These are phyloP conservation scores for Anguilla rostrata DNA, from an alignment of 2,113 vertebrate species.

Conservation along the genomic window DNA sequence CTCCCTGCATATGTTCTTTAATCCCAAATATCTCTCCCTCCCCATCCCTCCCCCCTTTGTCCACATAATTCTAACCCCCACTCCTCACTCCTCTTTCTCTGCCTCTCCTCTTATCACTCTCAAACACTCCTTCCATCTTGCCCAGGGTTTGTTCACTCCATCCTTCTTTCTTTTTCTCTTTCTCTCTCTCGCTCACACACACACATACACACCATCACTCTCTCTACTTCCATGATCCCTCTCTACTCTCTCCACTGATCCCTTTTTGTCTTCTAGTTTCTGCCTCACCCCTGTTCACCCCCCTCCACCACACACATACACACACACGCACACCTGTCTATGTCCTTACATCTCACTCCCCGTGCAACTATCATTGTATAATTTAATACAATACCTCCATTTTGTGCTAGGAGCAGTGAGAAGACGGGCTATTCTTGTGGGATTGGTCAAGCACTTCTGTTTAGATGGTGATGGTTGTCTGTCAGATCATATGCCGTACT, in stretches of 20 bases:
- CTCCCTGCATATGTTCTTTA: conserved; percentile 44
- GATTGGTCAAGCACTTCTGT: neutral
- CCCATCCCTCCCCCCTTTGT: conserved; percentile 47
- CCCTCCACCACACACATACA: neutral
- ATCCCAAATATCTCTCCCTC: conserved; percentile 68
- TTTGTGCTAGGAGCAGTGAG: neutral
- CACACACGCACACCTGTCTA: neutral
- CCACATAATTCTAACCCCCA: conserved; percentile 22
- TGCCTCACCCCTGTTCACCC: neutral
- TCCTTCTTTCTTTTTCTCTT: neutral
- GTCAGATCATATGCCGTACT: neutral
- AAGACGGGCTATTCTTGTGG: neutral
- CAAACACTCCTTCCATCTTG: conserved; percentile 11
- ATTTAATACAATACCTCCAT: neutral
- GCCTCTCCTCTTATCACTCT: neutral
- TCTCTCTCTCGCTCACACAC: conserved; percentile 31
- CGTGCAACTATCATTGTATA: neutral
- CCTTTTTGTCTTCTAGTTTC: conserved; percentile 36
- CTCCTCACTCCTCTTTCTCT: neutral
- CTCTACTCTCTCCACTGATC: neutral
- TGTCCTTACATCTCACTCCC: neutral
- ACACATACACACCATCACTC: neutral
- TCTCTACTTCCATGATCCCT: neutral
- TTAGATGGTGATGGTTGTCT: neutral
- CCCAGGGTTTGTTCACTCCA: conserved; percentile 9